Conservation (phyloP, 2,797 vertebrate species). For the Epinephelus coioides region DNA sequence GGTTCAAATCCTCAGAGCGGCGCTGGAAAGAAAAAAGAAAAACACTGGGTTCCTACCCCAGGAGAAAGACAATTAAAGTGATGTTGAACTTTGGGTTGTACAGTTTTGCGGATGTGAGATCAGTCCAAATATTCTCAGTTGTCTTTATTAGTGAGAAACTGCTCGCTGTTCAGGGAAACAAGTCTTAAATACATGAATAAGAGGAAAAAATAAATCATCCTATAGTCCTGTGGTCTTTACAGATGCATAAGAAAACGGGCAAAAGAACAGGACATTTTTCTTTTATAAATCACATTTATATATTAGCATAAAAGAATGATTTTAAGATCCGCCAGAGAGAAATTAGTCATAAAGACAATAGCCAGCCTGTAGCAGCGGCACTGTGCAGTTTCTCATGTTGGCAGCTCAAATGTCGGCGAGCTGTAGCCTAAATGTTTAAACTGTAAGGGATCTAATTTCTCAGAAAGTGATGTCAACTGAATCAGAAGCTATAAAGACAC, state of each 20-base stretch:
- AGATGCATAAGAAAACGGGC: not conserved
- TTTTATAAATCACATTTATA: not conserved
- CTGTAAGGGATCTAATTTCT: not conserved
- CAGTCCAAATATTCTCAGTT: slow-evolving; percentile 10
- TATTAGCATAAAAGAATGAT: not conserved
- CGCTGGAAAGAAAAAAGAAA: slow-evolving; percentile 17
- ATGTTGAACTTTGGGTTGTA: slow-evolving; percentile 17
- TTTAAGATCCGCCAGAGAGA: not conserved
- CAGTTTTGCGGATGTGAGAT: not conserved
- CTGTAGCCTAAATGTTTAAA: not conserved
- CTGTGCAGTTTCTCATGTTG: not conserved
- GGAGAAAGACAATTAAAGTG: slow-evolving; percentile 34
- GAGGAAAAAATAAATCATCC: not conserved
- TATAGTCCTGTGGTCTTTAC: not conserved
- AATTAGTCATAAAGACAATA: not conserved
- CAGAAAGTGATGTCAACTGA: not conserved
- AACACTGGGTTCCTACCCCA: slow-evolving; percentile 7
- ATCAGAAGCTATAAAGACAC: not conserved
- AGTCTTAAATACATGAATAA: not conserved
- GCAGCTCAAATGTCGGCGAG: not conserved
- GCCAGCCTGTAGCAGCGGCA: not conserved
- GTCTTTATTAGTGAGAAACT: not conserved
- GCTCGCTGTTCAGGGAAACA: not conserved
- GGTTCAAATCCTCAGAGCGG: slow-evolving; percentile 41
- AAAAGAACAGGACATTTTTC: not conserved